Base-by-base conservation (phyloP, 2,888 invertebrate species). In the Catocala fraxini region DNA sequence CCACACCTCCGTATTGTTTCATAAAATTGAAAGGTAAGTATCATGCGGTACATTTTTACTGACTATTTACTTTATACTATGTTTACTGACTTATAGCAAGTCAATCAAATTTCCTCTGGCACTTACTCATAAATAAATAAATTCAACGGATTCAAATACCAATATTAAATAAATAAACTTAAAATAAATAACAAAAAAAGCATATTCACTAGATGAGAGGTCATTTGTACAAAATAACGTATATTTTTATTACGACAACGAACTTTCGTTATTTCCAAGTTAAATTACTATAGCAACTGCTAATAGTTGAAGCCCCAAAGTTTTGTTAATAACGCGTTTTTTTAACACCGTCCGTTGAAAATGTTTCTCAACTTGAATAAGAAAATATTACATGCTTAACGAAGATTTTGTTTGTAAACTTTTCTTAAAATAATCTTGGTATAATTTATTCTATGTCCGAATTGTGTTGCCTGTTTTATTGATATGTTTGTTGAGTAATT, bases 231-330 rank as follows among this genome's bases (percentile, higher is more conserved):
- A 66, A 65, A 51, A 60, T 46, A 58, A 54, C 65, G 67, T 68
- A 73, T 69, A 66, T 73, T 78, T 76, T 73, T 76, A 77, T 80
- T 72, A 77, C 60, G 59, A 63, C 56, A 74, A 85, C 35, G 9
- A 89, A 89, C 79, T 84, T 85, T 73, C 74, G 73, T 84, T 83
- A 86, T 87, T 83, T 73, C 79, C 63, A 90, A 91, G 89, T 90
- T 91, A 89, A 86, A 91, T 91, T 90, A 86, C 72, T 79, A 56
- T 65, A 67, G 52, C 57, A 73, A 71, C 78, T 77, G 80, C 80
- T 77, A 79, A 85, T 87, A 87, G 87, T 87, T 84, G 83, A 79
- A 68, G 79, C 79, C 73, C 59, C 67, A 49, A 65, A 71, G 77
- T 77, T 77, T 79, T 73, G 73, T 71, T 78, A 80, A 80, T 75